phyloP scores from a whole-genome alignment of 2,113 vertebrate species.

The Cyphotilapia sp. region DNA sequence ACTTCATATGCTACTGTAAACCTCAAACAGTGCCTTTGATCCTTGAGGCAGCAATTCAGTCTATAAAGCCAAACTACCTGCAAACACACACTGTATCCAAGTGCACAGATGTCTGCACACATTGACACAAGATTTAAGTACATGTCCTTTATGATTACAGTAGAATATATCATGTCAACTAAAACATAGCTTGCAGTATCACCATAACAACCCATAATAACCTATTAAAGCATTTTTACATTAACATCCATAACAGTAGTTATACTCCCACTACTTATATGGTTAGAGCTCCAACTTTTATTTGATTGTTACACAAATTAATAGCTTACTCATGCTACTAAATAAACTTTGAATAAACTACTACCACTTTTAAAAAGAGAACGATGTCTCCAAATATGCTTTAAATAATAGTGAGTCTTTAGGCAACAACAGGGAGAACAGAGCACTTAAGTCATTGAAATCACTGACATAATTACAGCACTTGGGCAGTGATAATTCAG shows the following conservation, averaged over 20 bases:
- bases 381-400: neutral
- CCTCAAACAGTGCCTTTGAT: slow-evolving; percentile 44
- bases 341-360: neutral
- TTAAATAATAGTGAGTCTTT: neutral
- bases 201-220: neutral
- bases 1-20: slow-evolving; percentile 59
- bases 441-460: neutral
- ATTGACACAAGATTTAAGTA: neutral
- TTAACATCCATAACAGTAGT: neutral
- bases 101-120: neutral
- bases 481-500: neutral
- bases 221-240: neutral
- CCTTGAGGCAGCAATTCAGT: slow-evolving; percentile 11
- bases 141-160: neutral
- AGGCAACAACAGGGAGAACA: neutral
- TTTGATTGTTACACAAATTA: neutral
- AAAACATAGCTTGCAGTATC: neutral
- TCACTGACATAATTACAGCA: neutral
- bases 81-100: neutral
- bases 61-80: slow-evolving; percentile 45
- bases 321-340: neutral
- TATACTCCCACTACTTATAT: neutral
- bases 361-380: neutral
- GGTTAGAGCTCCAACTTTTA: neutral
- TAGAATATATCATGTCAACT: neutral